Conservation (phyloP, 2,888 invertebrate species). For the Chloroclysta siterata region DNA sequence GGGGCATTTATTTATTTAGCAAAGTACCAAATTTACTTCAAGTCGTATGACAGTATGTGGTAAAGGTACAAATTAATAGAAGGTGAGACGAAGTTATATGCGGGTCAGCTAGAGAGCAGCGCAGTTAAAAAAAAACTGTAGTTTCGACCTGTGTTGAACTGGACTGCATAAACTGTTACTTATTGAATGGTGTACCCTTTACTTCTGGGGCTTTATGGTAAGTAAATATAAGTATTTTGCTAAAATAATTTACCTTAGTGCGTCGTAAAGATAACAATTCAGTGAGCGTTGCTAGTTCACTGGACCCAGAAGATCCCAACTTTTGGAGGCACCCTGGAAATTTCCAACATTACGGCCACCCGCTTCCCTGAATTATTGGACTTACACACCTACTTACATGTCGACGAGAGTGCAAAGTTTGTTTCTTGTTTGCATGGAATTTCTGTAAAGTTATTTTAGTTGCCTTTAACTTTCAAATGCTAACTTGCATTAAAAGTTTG, state of each 20-base stretch:
- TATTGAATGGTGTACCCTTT: constrained; percentile 11
- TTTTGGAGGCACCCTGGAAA: constrained; percentile 68
- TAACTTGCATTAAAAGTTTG: constrained; percentile 39
- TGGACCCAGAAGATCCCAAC: constrained; percentile 66
- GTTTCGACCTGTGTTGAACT: neutral
- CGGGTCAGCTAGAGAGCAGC: neutral
- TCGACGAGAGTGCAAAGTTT: constrained; percentile 75
- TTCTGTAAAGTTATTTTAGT: constrained; percentile 59
- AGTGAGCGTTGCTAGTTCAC: constrained; percentile 60
- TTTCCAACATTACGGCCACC: constrained; percentile 78
- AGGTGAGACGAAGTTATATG: neutral
- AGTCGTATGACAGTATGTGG: too few relatives aligned
- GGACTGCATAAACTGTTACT: neutral
- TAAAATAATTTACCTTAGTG: constrained; percentile 31
- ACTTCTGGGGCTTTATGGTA: constrained; percentile 15
- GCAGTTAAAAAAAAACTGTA: neutral
- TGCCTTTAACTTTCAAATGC: constrained; percentile 42
- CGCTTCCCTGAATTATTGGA: constrained; percentile 77
- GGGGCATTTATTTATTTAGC: too few relatives aligned
- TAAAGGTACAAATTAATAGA: neutral
- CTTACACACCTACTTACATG: constrained; percentile 77
- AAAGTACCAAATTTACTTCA: too few relatives aligned
- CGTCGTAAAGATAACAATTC: constrained; percentile 55
- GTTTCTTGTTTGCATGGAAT: constrained; percentile 73
- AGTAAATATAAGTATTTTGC: constrained; percentile 20